A percentile compares a stretch with the other conserved stretches of the same genome.
Conservation (phyloP, 2,113 vertebrate species). For the Lasiurus cinereus region DNA sequence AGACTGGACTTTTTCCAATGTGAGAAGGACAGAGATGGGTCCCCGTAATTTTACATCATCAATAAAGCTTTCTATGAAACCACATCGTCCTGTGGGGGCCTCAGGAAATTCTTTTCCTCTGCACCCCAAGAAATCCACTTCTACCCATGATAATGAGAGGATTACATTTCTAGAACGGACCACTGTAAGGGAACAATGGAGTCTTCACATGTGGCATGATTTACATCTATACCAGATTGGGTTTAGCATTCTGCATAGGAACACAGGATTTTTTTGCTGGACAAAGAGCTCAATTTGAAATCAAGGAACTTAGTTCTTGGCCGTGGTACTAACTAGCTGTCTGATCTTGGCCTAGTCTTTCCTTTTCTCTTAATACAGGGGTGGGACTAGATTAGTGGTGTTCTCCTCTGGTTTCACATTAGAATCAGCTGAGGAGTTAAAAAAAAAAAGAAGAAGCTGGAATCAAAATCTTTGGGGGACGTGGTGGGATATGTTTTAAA, state of each 20-base stretch:
- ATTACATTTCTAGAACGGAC: neutral
- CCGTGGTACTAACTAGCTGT: neutral
- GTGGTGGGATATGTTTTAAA: constrained; percentile 7
- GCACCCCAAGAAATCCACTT: neutral
- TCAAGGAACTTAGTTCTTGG: neutral
- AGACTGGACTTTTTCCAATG: neutral
- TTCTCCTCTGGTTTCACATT: neutral
- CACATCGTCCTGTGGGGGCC: neutral
- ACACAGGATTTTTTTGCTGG: neutral
- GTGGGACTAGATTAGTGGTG: neutral
- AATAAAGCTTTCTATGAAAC: neutral
- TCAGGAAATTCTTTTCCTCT: neutral
- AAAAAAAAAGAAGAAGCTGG: neutral
- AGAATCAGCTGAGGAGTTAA: neutral
- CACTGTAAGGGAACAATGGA: neutral
- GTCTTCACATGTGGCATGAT: neutral
- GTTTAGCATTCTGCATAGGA: neutral
- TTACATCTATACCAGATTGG: neutral
- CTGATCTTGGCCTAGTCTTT: neutral
- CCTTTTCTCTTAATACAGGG: neutral
- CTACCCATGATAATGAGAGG: neutral
- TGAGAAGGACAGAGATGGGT: neutral
- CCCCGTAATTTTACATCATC: neutral
- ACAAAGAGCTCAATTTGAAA: neutral
- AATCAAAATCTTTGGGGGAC: neutral